Evolutionary conservation across 2,113 vertebrate species (phyloP).

Genomic region (Mobula birostris): DNA sequence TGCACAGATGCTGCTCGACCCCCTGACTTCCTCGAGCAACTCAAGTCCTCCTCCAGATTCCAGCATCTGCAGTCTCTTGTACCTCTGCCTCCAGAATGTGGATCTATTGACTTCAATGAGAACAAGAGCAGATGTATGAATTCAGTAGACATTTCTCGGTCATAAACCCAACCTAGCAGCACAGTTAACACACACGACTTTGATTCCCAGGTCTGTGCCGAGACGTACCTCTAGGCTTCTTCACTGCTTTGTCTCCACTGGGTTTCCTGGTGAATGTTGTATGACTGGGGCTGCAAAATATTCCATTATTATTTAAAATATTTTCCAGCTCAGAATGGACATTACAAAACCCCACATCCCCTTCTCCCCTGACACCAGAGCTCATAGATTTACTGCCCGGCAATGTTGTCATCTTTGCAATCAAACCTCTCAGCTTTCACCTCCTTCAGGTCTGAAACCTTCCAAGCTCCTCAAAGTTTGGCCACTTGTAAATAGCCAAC

Average conservation of each 20-base stretch:
- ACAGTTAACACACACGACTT: no score
- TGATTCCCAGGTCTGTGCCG: neutral
- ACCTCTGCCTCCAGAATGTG: no score
- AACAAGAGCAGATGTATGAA: no score
- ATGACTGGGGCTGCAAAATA: neutral
- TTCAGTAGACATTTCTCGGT: neutral
- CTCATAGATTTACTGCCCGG: neutral
- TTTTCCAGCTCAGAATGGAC: neutral
- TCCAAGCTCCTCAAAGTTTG: neutral
- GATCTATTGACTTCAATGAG: no score
- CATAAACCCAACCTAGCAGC: neutral
- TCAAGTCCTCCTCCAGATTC: no score
- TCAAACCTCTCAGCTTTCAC: neutral
- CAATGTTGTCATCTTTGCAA: neutral
- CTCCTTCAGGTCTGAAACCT: neutral
- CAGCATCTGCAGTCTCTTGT: no score
- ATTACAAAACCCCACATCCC: neutral
- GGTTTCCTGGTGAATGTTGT: neutral
- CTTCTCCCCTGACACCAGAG: neutral
- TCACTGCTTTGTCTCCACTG: neutral
- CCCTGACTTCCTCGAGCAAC: no score
- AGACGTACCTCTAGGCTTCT: slow-evolving; percentile 23
- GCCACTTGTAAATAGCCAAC: neutral
- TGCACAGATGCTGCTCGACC: no score
- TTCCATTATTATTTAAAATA: neutral